Percentiles rank a stretch among this genome's conserved stretches.
These are phyloP conservation scores for Desmophyllum pertusum DNA, from an alignment of 92 coral and sea anemone species.

Conservation along the genomic window DNA sequence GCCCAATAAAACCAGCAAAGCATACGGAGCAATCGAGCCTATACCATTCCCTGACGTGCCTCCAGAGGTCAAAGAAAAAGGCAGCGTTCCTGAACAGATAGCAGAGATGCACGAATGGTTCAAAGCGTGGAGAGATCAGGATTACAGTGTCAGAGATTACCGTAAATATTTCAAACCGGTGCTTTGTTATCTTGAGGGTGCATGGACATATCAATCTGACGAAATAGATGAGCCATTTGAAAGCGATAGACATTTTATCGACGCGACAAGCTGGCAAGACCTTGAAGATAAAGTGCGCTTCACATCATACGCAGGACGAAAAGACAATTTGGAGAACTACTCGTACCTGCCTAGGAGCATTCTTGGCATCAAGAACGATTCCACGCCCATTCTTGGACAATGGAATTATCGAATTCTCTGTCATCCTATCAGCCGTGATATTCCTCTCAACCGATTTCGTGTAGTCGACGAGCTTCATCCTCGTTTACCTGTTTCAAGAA, in stretches of 20 bases:
- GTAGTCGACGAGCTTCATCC: slow-evolving; percentile 56
- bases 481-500: background rate
- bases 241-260: slow-evolving; percentile 77
- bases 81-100: slow-evolving; percentile 44
- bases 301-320: slow-evolving; percentile 75
- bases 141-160: slow-evolving; percentile 72
- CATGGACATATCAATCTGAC: slow-evolving; percentile 63
- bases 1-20: too few relatives aligned
- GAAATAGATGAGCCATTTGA: slow-evolving; percentile 72
- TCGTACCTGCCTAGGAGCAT: slow-evolving; percentile 66
- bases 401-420: slow-evolving; percentile 81
- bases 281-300: slow-evolving; percentile 74
- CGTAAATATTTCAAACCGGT: slow-evolving; percentile 86
- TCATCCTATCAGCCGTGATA: slow-evolving; percentile 64
- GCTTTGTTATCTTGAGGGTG: slow-evolving; percentile 77
- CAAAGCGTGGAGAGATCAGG: slow-evolving; percentile 79
- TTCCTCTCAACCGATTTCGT: slow-evolving; percentile 69
- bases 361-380: slow-evolving; percentile 42
- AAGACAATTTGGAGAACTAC: slow-evolving; percentile 71
- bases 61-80: too few relatives aligned
- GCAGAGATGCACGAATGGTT: slow-evolving; percentile 88
- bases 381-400: slow-evolving; percentile 57
- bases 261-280: slow-evolving; percentile 77
- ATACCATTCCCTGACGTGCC: too few relatives aligned
- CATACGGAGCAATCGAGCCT: too few relatives aligned